Base-by-base conservation (phyloP, 2,888 invertebrate genomes). In the Luperina testacea region DNA sequence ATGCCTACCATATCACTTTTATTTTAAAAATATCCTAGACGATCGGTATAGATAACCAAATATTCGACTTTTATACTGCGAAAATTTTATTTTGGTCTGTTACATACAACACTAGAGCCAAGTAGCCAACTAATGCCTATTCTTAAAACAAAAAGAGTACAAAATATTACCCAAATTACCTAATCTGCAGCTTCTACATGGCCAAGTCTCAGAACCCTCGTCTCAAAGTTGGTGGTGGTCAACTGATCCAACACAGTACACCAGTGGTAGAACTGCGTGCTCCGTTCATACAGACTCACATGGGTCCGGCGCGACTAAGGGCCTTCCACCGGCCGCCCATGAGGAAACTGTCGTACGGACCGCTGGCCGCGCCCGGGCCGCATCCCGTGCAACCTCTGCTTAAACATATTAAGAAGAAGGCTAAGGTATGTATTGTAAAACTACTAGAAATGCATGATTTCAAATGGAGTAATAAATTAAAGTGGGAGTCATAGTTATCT, bases 241-340 rank as follows among this genome's bases (percentile, higher is more conserved):
- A 98, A 94, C 97, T 99, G 6, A 99, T 99, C 80, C 99, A 99
- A 94, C 99, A 99, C 96, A 99, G 99, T 61, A 99, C 99, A 0
- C 99, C 99, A 0, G 99, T 99, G 0, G 99, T 99, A 15, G 99
- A 99, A 93, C 96, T 99, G 5, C 97, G 99, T 48, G 98, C 98
- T 8, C 99, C 99, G 0, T 99, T 99, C 96, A 98, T 99, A 83
- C 99, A 99, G 84, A 99, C 99, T 0, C 98, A 99, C 93, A 98
- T 99, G 98, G 98, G 98, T 0, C 96, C 97, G 6, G 97, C 96
- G 0, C 88, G 96, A 3, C 95, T 99, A 76, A 97, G 99, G 0
- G 98, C 98, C 77, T 99, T 99, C 97, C 99, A 99, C 94, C 97
- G 99, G 0, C 99, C 99, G 0, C 98, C 99, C 0, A 97, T 99